These are phyloP conservation scores for Danionella cerebrum DNA, from an alignment of 2,113 vertebrate species.

Conservation along the genomic window DNA sequence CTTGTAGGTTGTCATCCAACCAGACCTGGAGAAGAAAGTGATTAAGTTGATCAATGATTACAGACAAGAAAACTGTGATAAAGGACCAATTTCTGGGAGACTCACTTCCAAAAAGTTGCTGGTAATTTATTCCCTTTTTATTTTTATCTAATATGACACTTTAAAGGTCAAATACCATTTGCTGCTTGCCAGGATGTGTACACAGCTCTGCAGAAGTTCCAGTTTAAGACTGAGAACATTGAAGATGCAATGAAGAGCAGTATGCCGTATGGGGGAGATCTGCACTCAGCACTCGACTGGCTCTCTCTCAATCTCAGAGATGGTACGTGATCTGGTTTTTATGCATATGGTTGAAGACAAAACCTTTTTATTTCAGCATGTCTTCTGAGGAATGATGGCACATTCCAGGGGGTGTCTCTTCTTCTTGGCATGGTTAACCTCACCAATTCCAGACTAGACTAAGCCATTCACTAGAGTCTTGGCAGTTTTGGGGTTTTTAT, in stretches of 20 bases:
- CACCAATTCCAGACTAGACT: no score
- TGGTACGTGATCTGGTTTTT: conserved; percentile 59
- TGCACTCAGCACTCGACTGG: conserved; percentile 96
- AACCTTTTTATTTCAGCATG: no score
- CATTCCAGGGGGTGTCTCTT: no score
- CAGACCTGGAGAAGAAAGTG: conserved; percentile 84
- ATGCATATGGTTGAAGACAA: no score
- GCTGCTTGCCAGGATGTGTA: conserved; percentile 78
- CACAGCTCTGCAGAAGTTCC: conserved; percentile 83
- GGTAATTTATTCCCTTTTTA: conserved; percentile 55
- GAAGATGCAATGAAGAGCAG: conserved; percentile 97
- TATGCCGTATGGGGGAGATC: conserved; percentile 86
- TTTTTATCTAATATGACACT: no score
- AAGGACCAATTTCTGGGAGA: conserved; percentile 82
- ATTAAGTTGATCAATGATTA: conserved; percentile 89
- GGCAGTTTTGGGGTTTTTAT: no score
- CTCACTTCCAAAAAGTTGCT: conserved; percentile 89
- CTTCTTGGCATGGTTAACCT: no score
- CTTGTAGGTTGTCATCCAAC: conserved; percentile 80
- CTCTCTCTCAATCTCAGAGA: conserved; percentile 93
- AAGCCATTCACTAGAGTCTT: no score
- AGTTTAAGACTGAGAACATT: conserved; percentile 88
- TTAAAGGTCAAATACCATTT: not conserved
- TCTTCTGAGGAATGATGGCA: no score
- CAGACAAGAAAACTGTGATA: conserved; percentile 75